A percentile compares a stretch with the other conserved stretches of the same genome.
Evolutionary conservation across 2,797 vertebrate genomes (phyloP).

Genomic region (Chromis chromis): DNA sequence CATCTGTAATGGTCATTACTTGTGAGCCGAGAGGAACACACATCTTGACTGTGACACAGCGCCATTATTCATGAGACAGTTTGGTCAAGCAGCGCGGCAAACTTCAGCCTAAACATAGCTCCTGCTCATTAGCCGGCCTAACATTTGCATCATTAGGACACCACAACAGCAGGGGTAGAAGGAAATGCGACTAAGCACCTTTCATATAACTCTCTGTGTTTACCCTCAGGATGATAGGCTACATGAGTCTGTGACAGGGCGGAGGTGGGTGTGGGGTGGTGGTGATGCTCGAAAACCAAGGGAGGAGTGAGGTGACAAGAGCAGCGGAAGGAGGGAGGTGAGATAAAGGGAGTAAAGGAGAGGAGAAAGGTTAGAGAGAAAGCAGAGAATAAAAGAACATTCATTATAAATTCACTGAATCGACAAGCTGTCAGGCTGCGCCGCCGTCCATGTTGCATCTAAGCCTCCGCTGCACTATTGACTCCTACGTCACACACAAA

Average conservation of each 20-base stretch:
- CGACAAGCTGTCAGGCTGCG: constrained; percentile 78
- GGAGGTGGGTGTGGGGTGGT: constrained; percentile 8
- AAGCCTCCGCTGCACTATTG: constrained; percentile 58
- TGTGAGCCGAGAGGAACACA: constrained; percentile 63
- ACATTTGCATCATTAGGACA: constrained; percentile 81
- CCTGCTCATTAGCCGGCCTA: constrained; percentile 77
- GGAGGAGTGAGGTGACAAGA: constrained; percentile 53
- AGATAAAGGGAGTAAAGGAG: constrained; percentile 46
- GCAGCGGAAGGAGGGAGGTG: constrained; percentile 35
- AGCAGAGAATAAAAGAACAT: constrained; percentile 74
- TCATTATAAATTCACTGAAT: constrained; percentile 82
- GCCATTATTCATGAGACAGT: constrained; percentile 81
- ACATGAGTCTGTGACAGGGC: constrained; percentile 71
- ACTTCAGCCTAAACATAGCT: constrained; percentile 69
- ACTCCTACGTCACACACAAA: constrained; percentile 62
- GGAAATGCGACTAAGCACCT: constrained; percentile 66
- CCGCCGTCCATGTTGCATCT: constrained; percentile 54
- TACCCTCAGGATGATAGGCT: constrained; percentile 70
- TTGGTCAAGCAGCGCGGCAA: constrained; percentile 54
- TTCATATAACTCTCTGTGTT: constrained; percentile 73
- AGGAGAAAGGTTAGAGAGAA: constrained; percentile 71
- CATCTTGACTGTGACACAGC: constrained; percentile 69
- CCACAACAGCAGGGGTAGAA: constrained; percentile 72
- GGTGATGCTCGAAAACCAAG: constrained; percentile 40
- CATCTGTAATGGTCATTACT: constrained; percentile 81